Conservation (phyloP, 2,113 vertebrate species). For the Trochalopteron elliotii region DNA sequence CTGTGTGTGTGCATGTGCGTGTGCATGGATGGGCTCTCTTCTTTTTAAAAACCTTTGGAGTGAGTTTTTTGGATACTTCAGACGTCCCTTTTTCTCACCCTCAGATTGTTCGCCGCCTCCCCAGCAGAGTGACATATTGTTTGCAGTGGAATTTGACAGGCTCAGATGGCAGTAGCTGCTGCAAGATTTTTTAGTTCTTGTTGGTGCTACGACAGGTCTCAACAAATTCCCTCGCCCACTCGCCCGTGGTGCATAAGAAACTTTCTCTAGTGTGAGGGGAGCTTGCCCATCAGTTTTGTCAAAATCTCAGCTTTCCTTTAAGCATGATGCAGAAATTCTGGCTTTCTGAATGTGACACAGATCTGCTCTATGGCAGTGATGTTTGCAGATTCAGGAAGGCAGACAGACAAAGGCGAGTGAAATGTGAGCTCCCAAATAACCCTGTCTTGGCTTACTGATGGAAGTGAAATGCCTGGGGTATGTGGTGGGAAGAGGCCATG, state of each 20-base stretch:
- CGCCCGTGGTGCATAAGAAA: constrained; percentile 60
- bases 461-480: not conserved
- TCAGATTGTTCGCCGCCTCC: constrained; percentile 66
- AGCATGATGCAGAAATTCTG: constrained; percentile 30
- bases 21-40: constrained; percentile 17
- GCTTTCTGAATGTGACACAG: constrained; percentile 25
- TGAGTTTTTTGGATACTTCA: constrained; percentile 67
- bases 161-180: constrained; percentile 70
- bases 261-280: constrained; percentile 30
- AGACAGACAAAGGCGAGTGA: constrained; percentile 38
- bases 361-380: not conserved
- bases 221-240: constrained; percentile 70
- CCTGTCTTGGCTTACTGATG: not conserved
- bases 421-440: constrained; percentile 2
- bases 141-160: constrained; percentile 70
- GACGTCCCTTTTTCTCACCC: constrained; percentile 64
- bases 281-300: constrained; percentile 59
- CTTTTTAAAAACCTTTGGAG: constrained; percentile 51
- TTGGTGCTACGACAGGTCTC: constrained; percentile 71
- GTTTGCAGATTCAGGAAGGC: constrained; percentile 34
- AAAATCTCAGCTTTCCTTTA: constrained; percentile 50
- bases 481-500: not conserved
- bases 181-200: constrained; percentile 70
- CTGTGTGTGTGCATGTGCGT: accelerated
- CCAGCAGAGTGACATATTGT: constrained; percentile 72